Evolutionary conservation across 2,888 invertebrate species (phyloP), one percentile per base, ranked within the genome.

Genomic region (Platycnemis pennipes): DNA sequence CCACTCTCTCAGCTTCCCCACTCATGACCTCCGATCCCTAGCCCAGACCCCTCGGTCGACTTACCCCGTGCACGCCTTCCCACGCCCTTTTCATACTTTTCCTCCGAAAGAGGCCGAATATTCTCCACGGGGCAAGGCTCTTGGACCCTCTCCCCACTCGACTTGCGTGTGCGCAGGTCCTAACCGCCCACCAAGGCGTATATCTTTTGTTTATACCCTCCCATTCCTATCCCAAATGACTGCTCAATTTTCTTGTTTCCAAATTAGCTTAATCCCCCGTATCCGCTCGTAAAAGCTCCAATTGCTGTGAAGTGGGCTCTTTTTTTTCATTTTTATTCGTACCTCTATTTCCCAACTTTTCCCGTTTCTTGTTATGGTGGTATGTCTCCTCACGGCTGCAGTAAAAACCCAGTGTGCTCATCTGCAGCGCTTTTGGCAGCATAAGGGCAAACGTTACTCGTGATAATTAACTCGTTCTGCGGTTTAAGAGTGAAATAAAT

Each of bases 191-290:
- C 13, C 16, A 44, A 44, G 42, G 53, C n/a, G 44, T 44, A 53
- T 45, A n/a, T 87, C 19, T 45, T 87, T 87, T 87, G 87, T 87
- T 87, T 87, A 45, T 87, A 45, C 46, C 77, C 77, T 45, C 45
- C n/a, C 87, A 26, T 87, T 45, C 45, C 44, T 87, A 87, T 87
- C 46, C 26, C 26, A 45, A 87, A 87, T 87, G 87, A n/a, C 45
- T 45, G 87, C 45, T 87, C 87, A 87, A 87, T 87, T 87, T 45
- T 87, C 87, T 13, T 87, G 87, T 87, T 87, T 87, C 46, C 87
- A 87, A 87, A 87, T 87, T 46, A 87, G 46, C 87, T 11, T 46
- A 87, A 87, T 87, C 87, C 45, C n/a, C 11, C n/a, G 45, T 22
- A 87, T 87, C 87, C 87, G 45, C 46, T 46, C 87, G 46, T 87